Evolutionary conservation across 1,140 invertebrate species (phyloP).

Genomic region (Calephelis nemesis): DNA sequence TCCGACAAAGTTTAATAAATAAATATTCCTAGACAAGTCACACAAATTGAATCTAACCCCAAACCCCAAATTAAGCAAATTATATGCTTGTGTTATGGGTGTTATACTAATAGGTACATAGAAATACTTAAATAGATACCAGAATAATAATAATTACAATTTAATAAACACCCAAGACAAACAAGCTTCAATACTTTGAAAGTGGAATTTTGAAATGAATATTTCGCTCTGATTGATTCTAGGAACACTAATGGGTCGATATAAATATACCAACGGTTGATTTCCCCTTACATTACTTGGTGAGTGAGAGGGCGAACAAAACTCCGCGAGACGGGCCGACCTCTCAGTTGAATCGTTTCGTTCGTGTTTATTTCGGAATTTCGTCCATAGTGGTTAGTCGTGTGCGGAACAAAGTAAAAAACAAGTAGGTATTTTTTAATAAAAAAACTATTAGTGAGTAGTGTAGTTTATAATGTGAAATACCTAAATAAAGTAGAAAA

Average conservation of each 20-base stretch:
- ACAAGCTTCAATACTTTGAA: neutral
- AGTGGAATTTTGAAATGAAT: too few species aligned
- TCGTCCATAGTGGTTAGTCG: constrained; percentile 43
- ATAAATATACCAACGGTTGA: constrained; percentile 46
- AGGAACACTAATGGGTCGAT: too few species aligned
- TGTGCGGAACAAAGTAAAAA: constrained; percentile 54
- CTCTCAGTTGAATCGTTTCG: constrained; percentile 44
- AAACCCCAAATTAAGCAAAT: too few species aligned
- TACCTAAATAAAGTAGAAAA: constrained; percentile 15
- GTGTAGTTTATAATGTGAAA: neutral
- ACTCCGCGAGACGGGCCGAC: constrained; percentile 49
- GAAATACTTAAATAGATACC: too few species aligned
- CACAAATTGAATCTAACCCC: too few species aligned
- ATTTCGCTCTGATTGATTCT: too few species aligned
- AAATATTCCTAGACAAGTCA: too few species aligned
- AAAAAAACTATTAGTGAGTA: neutral
- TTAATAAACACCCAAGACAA: too few species aligned
- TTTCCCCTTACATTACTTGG: constrained; percentile 30
- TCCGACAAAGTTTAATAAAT: too few species aligned
- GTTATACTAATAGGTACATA: too few species aligned
- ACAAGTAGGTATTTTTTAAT: constrained; percentile 60
- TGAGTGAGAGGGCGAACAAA: constrained; percentile 65
- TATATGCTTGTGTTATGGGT: too few species aligned
- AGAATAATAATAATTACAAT: too few species aligned
- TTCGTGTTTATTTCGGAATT: constrained; percentile 64